Base-by-base conservation (phyloP, 2,113 vertebrate species). In the Coregonus clupeaformis region DNA sequence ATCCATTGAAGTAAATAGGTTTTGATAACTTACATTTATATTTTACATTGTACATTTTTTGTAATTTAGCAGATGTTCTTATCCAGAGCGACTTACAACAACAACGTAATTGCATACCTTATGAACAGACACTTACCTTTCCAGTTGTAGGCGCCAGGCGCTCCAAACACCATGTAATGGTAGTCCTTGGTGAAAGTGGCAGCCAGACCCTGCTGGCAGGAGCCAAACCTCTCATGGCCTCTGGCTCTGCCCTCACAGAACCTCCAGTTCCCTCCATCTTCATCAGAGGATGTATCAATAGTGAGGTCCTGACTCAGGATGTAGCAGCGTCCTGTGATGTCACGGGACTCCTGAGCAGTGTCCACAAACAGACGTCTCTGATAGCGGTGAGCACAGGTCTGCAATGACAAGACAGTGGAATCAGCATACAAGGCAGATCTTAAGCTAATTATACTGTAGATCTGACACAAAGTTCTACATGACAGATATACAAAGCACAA, bases 371-470 rank as follows among this genome's bases (percentile, higher is more conserved):
- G 80, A n/a, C 95, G 93, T 47, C 89, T 93, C 89, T 98, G 95
- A 68, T 99, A 99, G 82, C 98, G 95, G 86, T 99, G 98, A 1
- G 98, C 98, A 69, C 98, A 99, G 0, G 95, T 96, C 98, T 99
- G 80, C 36, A 52, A 25, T 29, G 16, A 24, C 94, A 96, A 73
- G 63, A 24, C 7, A 63, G 22, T 47, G 32, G 22, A 65, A 60
- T 60, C 57, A 55, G 13, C 57, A 24, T 0, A 6, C n/a, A 20
- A 52, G 16, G 14, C 47, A 52, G 47, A 18, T 52, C 47, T 3
- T 52, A 0, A 52, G 49, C 12, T 5, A 5, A 52, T 16, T 14
- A 52, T 52, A 18, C n/a, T 60, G 57, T 59, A 60, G 20, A 24
- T 22, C 57, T 60, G 18, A 60, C n/a, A 1, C 57, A 60, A 60